Evolutionary conservation across 2,797 vertebrate genomes (phyloP).

Genomic region (Cirrhinus molitorella): DNA sequence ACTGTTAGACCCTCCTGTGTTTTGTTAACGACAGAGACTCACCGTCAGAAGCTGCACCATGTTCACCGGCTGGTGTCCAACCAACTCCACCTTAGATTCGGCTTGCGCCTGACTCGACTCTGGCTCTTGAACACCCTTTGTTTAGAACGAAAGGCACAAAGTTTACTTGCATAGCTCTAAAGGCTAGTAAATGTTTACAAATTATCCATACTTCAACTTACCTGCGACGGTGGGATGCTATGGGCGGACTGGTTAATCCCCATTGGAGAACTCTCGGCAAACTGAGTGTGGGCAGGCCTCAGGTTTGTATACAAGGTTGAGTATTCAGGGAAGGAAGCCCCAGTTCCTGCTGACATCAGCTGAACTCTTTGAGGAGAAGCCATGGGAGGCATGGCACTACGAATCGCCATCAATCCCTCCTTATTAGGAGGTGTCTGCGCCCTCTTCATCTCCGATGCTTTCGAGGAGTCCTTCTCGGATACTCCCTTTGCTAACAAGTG

Average conservation of each 20-base stretch:
- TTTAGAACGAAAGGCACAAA: background rate
- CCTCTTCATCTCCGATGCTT: slow-evolving; percentile 86
- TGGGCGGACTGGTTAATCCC: slow-evolving; percentile 83
- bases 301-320: slow-evolving; percentile 86
- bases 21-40: slow-evolving; percentile 61
- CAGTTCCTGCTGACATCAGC: slow-evolving; percentile 84
- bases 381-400: slow-evolving; percentile 80
- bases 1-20: too few relatives aligned
- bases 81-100: slow-evolving; percentile 83
- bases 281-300: slow-evolving; percentile 87
- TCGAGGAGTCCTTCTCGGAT: slow-evolving; percentile 87
- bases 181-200: background rate
- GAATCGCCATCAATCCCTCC: slow-evolving; percentile 87
- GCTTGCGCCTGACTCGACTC: slow-evolving; percentile 83
- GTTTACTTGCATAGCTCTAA: background rate
- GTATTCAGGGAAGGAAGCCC: slow-evolving; percentile 90
- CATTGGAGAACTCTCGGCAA: slow-evolving; percentile 79
- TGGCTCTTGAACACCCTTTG: slow-evolving; percentile 76
- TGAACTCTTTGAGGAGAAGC: slow-evolving; percentile 89
- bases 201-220: slow-evolving; percentile 64
- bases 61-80: slow-evolving; percentile 86
- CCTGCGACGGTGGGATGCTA: slow-evolving; percentile 88
- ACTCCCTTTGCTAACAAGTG: slow-evolving; percentile 87
- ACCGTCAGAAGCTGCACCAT: slow-evolving; percentile 98
- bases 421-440: slow-evolving; percentile 88